Evolutionary conservation across 2,888 invertebrate species (phyloP).

Genomic region (Cheilosia vulpina): DNA sequence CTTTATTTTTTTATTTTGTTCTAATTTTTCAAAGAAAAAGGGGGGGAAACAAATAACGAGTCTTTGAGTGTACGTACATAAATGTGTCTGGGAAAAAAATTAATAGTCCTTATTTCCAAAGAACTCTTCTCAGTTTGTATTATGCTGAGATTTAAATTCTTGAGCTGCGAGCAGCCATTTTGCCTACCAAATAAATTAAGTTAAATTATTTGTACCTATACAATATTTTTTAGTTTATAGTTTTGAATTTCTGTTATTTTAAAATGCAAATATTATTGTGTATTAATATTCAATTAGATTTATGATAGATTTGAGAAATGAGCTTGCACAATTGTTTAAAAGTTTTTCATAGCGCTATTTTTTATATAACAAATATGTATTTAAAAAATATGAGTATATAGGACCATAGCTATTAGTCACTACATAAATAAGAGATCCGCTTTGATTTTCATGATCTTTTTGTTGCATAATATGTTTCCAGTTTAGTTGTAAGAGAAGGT

Average conservation of each 20-base stretch:
- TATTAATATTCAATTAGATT: conserved; percentile 61
- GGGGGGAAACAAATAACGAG: conserved; percentile 31
- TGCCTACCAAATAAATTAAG: conserved; percentile 30
- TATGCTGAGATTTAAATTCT: conserved; percentile 42
- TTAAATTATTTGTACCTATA: conserved; percentile 1
- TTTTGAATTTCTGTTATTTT: conserved; percentile 16
- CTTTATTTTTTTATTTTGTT: conserved; percentile 7
- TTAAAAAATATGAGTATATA: conserved; percentile 63
- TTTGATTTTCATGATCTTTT: conserved; percentile 25
- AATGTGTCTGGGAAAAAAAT: conserved; percentile 46
- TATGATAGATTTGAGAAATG: conserved; percentile 66
- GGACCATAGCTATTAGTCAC: conserved; percentile 71
- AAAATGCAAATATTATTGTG: conserved; percentile 27
- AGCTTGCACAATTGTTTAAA: conserved; percentile 72
- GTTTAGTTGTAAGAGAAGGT: conserved; percentile 2
- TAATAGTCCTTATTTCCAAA: conserved; percentile 14
- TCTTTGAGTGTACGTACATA: conserved; percentile 46
- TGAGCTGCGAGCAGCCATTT: conserved; percentile 31
- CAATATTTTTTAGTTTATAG: neutral
- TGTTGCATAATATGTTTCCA: conserved; percentile 13
- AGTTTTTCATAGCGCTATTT: conserved; percentile 74
- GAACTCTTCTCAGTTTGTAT: conserved; percentile 17
- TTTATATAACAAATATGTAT: conserved; percentile 57
- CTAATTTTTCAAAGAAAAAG: neutral
- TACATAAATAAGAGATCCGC: conserved; percentile 51